Percentiles rank a stretch among this genome's conserved stretches.
These are phyloP conservation scores for Ascidia mentula DNA, from an alignment of 23 tunicate genomes.

Conservation along the genomic window DNA sequence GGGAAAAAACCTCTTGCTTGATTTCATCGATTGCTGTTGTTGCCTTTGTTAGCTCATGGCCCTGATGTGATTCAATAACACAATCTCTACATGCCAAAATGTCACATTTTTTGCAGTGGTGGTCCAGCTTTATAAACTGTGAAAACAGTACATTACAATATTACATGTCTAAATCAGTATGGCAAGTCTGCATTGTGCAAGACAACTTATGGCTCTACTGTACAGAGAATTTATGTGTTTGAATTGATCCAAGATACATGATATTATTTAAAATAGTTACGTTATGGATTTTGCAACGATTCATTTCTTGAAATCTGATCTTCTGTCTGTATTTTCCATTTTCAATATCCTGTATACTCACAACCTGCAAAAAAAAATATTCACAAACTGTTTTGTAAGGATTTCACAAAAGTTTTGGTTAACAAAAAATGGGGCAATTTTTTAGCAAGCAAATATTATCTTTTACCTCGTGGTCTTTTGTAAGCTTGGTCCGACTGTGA, in stretches of 20 bases:
- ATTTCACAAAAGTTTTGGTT: neutral
- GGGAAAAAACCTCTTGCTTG: slow-evolving; percentile 27
- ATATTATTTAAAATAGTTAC: slow-evolving; percentile 21
- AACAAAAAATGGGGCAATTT: neutral
- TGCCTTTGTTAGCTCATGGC: slow-evolving; percentile 27
- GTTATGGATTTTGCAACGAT: slow-evolving; percentile 44
- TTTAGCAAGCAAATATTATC: neutral
- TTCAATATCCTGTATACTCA: slow-evolving; percentile 56
- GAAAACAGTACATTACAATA: neutral
- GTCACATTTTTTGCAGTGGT: slow-evolving; percentile 57
- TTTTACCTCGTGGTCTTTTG: slow-evolving; percentile 72
- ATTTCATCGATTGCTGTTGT: slow-evolving; percentile 21
- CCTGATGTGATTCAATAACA: slow-evolving; percentile 46
- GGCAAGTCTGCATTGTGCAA: neutral
- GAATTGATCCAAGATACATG: neutral
- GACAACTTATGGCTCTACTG: neutral
- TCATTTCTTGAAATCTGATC: slow-evolving; percentile 43
- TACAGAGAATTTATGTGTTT: neutral
- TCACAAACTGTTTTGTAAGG: neutral
- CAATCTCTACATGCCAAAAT: slow-evolving; percentile 48
- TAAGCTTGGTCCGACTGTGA: slow-evolving; percentile 70
- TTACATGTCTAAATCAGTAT: neutral
- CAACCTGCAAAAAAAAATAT: slow-evolving; percentile 41
- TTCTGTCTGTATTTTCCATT: slow-evolving; percentile 43
- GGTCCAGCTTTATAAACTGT: slow-evolving; percentile 30